These are phyloP conservation scores for Oryzias curvinotus DNA, from an alignment of 2,113 vertebrate genomes.

Conservation along the genomic window DNA sequence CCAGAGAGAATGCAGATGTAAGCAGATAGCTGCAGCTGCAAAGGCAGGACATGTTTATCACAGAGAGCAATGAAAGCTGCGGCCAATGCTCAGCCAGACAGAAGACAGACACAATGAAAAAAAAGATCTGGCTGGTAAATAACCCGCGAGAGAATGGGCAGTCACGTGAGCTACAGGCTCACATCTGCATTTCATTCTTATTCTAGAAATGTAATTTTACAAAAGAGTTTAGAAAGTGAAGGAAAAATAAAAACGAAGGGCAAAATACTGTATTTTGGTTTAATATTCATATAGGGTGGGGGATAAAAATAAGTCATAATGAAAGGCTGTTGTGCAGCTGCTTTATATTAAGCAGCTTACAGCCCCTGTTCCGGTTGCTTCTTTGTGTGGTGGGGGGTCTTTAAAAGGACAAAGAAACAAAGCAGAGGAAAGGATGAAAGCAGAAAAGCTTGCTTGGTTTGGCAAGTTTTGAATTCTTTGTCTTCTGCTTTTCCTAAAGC, in stretches of 20 bases:
- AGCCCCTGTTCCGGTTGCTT: slow-evolving; percentile 25
- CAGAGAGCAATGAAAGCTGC: slow-evolving; percentile 2
- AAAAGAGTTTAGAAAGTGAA: slow-evolving; percentile 10
- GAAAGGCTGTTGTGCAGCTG: slow-evolving; percentile 51
- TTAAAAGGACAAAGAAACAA: slow-evolving; percentile 30
- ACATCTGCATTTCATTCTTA: slow-evolving; percentile 23
- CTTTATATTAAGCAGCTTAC: slow-evolving; percentile 71
- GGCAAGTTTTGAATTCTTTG: slow-evolving; percentile 3
- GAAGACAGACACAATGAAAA: slow-evolving; percentile 24
- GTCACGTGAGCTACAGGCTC: slow-evolving; percentile 10
- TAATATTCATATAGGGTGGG: slow-evolving; percentile 19
- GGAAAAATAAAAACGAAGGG: neutral
- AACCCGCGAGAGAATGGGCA: slow-evolving; percentile 13
- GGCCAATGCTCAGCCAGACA: slow-evolving; percentile 16
- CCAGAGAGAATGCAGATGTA: slow-evolving; percentile 24
- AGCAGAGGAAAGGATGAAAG: slow-evolving; percentile 12
- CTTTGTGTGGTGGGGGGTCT: slow-evolving; percentile 11
- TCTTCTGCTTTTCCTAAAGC: neutral
- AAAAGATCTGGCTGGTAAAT: slow-evolving; percentile 37
- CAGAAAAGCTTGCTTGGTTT: neutral
- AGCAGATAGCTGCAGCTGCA: slow-evolving; percentile 29
- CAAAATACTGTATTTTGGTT: slow-evolving; percentile 17
- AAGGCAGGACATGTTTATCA: slow-evolving; percentile 17
- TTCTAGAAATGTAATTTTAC: neutral
- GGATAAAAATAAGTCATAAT: slow-evolving; percentile 42